Evolutionary conservation across 2,797 vertebrate species (phyloP).

Genomic region (Danio tinwini): DNA sequence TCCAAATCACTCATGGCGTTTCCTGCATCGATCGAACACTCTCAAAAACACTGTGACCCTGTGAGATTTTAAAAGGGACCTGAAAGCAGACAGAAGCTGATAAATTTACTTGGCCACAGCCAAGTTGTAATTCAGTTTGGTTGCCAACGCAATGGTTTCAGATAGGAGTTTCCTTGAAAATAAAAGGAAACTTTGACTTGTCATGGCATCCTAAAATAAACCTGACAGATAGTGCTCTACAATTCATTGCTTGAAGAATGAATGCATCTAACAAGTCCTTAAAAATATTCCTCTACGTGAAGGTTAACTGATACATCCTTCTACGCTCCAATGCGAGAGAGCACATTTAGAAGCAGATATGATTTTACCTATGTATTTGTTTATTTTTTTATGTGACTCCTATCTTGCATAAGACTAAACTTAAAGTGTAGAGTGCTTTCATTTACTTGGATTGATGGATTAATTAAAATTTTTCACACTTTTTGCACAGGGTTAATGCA

Average conservation of each 20-base stretch:
- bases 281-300: slow-evolving; percentile 32
- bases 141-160: not conserved
- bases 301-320: slow-evolving; percentile 42
- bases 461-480: too few relatives aligned
- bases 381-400: slow-evolving; percentile 5
- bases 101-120: not conserved
- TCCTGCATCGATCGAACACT: slow-evolving; percentile 38
- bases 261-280: slow-evolving; percentile 6
- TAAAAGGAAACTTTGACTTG: not conserved
- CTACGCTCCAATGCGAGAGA: not conserved
- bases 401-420: slow-evolving; percentile 1
- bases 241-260: slow-evolving; percentile 2
- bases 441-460: slow-evolving; percentile 8
- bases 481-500: too few relatives aligned
- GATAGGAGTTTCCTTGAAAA: not conserved
- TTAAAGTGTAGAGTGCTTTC: not conserved
- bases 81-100: not conserved
- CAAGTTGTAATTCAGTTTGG: not conserved
- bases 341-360: not conserved
- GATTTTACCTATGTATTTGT: slow-evolving; percentile 20
- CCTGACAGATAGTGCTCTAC: not conserved
- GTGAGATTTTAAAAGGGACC: not conserved
- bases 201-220: not conserved
- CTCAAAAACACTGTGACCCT: slow-evolving; percentile 41
- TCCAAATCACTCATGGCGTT: slow-evolving; percentile 32